phyloP scores from a whole-genome alignment of 2,797 vertebrate genomes.

The Eleutherodactylus coqui region DNA sequence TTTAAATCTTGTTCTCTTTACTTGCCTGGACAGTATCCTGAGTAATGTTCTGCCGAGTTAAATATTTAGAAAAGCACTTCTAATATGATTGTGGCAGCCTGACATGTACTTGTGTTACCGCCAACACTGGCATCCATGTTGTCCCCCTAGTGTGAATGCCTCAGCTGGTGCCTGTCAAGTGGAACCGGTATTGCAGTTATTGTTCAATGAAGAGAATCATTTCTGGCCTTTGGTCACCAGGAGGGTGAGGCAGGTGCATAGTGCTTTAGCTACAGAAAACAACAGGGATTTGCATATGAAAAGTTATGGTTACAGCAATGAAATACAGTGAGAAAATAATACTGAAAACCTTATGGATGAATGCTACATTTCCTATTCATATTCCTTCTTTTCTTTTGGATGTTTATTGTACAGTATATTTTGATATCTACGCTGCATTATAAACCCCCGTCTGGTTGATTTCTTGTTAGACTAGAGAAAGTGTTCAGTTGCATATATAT shows the following conservation, averaged over 20 bases:
- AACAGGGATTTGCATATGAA: slow-evolving; percentile 28
- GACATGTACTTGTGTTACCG: slow-evolving; percentile 29
- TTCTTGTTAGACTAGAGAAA: too few species aligned
- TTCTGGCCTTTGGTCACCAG: slow-evolving; percentile 43
- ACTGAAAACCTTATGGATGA: background rate
- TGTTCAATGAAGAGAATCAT: slow-evolving; percentile 55
- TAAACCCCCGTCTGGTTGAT: background rate
- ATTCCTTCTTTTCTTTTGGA: background rate
- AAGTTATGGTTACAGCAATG: background rate
- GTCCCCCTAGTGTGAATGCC: slow-evolving; percentile 28
- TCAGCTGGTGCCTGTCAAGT: slow-evolving; percentile 56
- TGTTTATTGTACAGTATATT: background rate
- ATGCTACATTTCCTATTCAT: background rate
- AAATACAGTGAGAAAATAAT: background rate
- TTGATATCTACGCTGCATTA: background rate
- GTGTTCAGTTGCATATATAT: too few species aligned
- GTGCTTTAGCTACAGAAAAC: slow-evolving; percentile 33
- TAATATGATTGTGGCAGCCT: slow-evolving; percentile 1
- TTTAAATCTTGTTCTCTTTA: background rate
- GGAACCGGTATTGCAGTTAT: slow-evolving; percentile 46
- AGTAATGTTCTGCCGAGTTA: background rate
- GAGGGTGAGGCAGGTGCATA: slow-evolving; percentile 42
- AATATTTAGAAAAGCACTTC: slow-evolving; percentile 14
- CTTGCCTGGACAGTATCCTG: background rate
- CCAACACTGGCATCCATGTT: slow-evolving; percentile 48